These are phyloP conservation scores for Alces alces DNA, from an alignment of 2,113 vertebrate species.

Conservation along the genomic window DNA sequence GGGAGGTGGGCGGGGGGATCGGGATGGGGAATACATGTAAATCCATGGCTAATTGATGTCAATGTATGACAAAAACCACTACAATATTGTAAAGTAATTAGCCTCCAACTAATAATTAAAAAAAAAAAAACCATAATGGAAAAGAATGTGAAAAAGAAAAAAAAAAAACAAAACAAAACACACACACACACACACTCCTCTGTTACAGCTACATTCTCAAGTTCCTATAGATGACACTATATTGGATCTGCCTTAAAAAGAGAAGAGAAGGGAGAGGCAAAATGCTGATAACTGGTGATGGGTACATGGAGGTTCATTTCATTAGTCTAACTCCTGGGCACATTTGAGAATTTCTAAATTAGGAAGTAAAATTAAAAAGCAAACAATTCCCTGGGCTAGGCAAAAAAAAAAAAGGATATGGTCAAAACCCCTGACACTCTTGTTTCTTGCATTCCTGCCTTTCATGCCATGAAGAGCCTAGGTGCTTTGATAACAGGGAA, in stretches of 20 bases:
- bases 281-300: not conserved
- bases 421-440: not conserved
- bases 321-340: not conserved
- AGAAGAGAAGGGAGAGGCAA: not conserved
- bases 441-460: not conserved
- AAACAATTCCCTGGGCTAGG: not conserved
- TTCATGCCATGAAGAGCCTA: not conserved
- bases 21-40: too few relatives aligned
- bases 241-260: not conserved
- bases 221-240: not conserved
- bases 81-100: too few relatives aligned
- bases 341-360: slow-evolving; percentile 13
- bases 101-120: too few relatives aligned
- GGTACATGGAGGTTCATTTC: not conserved
- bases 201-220: not conserved
- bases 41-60: too few relatives aligned
- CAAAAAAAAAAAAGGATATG: not conserved
- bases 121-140: too few relatives aligned
- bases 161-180: too few relatives aligned
- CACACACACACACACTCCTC: not conserved
- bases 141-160: too few relatives aligned
- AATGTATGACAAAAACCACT: too few relatives aligned
- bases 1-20: too few relatives aligned
- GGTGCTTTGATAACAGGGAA: not conserved
- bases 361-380: slow-evolving; percentile 32